Percentiles rank a stretch among this genome's conserved stretches.
Evolutionary conservation across 2,113 vertebrate genomes (phyloP).

Genomic region (Microcebus murinus): DNA sequence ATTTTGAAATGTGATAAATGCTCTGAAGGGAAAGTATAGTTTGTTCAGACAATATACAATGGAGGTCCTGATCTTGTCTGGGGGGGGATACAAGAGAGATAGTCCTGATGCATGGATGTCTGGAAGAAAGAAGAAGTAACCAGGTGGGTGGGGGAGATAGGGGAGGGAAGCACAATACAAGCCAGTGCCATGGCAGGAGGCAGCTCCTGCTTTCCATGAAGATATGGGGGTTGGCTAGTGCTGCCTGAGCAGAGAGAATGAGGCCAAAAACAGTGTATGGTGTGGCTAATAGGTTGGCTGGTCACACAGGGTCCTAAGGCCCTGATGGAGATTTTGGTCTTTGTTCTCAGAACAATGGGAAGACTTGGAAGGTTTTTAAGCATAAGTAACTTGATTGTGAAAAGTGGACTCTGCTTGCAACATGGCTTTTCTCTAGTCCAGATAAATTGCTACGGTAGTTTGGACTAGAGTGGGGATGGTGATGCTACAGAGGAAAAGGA

Average conservation of each 20-base stretch:
- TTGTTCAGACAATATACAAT: background rate
- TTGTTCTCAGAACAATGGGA: background rate
- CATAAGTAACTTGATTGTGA: background rate
- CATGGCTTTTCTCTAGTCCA: background rate
- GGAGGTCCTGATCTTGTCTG: background rate
- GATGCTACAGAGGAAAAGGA: background rate
- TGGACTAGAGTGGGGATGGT: background rate
- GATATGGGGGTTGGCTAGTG: background rate
- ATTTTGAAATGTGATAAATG: background rate
- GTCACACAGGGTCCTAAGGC: background rate
- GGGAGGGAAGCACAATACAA: no score
- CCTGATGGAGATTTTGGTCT: background rate
- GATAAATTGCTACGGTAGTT: background rate
- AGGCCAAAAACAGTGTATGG: background rate
- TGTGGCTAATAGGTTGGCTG: background rate
- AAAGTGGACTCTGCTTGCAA: background rate
- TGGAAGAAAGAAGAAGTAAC: background rate
- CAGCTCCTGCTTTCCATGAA: background rate
- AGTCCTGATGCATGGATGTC: background rate
- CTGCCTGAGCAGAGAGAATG: background rate
- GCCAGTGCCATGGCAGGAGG: background rate
- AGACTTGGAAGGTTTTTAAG: background rate
- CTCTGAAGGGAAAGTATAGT: background rate
- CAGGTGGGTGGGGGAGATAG: background rate
- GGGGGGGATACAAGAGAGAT: fast-evolving